Conservation (phyloP, 2,888 invertebrate species). For the Allygus modestus region DNA sequence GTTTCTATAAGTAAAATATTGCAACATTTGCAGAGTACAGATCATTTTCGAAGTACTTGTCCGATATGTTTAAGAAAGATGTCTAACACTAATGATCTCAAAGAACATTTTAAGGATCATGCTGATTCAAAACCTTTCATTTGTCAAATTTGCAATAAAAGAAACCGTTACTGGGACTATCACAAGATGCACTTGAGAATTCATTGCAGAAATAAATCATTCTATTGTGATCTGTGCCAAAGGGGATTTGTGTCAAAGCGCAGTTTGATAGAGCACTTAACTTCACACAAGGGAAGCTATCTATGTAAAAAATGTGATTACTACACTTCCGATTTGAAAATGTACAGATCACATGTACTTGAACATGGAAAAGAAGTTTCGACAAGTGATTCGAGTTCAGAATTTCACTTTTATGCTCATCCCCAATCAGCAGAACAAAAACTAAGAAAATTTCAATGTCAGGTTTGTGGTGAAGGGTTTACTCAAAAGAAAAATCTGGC, state of each 20-base stretch:
- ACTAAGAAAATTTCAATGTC: constrained; percentile 19
- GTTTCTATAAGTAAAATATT: constrained; percentile 15
- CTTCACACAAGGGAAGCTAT: constrained; percentile 1
- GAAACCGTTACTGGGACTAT: constrained; percentile 43
- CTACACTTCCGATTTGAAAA: not conserved
- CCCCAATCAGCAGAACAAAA: not conserved
- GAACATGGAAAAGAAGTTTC: not conserved
- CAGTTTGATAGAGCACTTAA: constrained; percentile 19
- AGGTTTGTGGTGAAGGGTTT: constrained; percentile 39
- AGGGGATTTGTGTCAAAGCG: constrained; percentile 13
- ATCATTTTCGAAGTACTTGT: not conserved
- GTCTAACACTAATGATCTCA: not conserved
- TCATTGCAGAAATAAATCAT: constrained; percentile 49
- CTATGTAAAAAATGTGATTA: constrained; percentile 1
- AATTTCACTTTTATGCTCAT: not conserved
- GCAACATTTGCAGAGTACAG: constrained; percentile 2
- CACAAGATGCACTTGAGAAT: constrained; percentile 38
- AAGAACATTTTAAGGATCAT: constrained; percentile 40
- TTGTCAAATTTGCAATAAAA: constrained; percentile 39
- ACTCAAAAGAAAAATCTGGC: constrained; percentile 41
- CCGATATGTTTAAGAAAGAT: constrained; percentile 3
- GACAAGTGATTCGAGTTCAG: not conserved
- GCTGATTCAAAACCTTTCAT: constrained; percentile 38
- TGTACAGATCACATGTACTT: constrained; percentile 23
- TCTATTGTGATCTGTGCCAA: constrained; percentile 35